Evolutionary conservation across 2,888 invertebrate genomes (phyloP).

Genomic region (Ophion ellenae): DNA sequence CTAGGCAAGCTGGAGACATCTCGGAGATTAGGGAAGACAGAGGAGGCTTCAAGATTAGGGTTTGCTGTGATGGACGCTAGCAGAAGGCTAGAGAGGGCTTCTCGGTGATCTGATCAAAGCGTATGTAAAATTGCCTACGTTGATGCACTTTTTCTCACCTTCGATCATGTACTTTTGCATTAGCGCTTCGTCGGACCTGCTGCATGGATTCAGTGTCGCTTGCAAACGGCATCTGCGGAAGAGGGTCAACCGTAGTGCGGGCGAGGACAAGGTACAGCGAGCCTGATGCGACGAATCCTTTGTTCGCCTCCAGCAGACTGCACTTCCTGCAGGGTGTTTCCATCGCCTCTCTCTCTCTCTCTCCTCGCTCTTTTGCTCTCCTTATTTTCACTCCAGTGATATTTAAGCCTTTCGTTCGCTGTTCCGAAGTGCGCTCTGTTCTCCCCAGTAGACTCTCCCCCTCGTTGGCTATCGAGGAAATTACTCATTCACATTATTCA

Average conservation of each 20-base stretch:
- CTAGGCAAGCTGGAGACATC: background rate
- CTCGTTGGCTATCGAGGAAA: slow-evolving; percentile 19
- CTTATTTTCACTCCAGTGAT: slow-evolving; percentile 25
- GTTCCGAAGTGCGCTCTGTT: background rate
- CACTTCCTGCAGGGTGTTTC: slow-evolving; percentile 71
- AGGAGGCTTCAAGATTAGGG: too few species aligned
- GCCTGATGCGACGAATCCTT: slow-evolving; percentile 70
- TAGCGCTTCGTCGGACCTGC: slow-evolving; percentile 13
- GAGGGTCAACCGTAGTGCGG: slow-evolving; percentile 40
- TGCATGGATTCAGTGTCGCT: slow-evolving; percentile 39
- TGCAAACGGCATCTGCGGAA: slow-evolving; percentile 21
- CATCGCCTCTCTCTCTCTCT: slow-evolving; percentile 49
- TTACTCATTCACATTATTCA: slow-evolving; percentile 28
- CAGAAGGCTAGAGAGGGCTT: background rate
- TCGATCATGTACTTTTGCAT: slow-evolving; percentile 6
- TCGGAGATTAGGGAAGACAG: background rate
- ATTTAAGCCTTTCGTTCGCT: slow-evolving; percentile 11
- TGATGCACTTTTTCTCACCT: slow-evolving; percentile 7
- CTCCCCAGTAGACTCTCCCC: background rate
- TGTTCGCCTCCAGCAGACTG: slow-evolving; percentile 74
- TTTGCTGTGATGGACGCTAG: too few species aligned
- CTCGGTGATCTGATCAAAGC: slow-evolving; percentile 14
- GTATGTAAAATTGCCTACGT: background rate
- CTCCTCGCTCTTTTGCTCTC: slow-evolving; percentile 14
- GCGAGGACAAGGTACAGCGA: slow-evolving; percentile 62